A percentile compares a stretch with the other conserved stretches of the same genome.
Evolutionary conservation across 2,888 invertebrate species (phyloP).

Genomic region (Capitulum mitella): DNA sequence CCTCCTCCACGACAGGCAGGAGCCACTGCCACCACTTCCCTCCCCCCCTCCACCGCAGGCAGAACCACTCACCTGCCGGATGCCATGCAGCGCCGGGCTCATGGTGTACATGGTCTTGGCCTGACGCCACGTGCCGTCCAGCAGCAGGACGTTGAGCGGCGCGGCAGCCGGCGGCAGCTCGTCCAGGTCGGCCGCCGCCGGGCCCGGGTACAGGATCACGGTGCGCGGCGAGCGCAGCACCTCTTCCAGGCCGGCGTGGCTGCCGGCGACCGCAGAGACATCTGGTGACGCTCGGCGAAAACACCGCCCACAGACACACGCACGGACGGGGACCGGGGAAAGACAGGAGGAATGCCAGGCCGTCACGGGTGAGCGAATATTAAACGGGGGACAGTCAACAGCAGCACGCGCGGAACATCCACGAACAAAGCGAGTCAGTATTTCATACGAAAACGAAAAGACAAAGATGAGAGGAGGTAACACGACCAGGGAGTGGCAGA

Average conservation of each 20-base stretch:
- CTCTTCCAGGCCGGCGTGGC: constrained; percentile 54
- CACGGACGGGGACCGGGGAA: background rate
- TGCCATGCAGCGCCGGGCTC: constrained; percentile 62
- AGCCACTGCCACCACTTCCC: too few relatives aligned
- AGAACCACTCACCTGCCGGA: constrained; percentile 55
- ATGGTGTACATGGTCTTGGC: constrained; percentile 84
- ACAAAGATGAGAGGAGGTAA: too few relatives aligned
- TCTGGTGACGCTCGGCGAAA: background rate
- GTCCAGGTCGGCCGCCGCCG: constrained; percentile 61
- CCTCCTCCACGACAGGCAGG: too few relatives aligned
- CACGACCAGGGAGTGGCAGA: too few relatives aligned
- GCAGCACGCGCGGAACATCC: too few relatives aligned
- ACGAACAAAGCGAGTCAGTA: too few relatives aligned
- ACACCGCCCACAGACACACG: background rate
- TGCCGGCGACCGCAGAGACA: constrained; percentile 28
- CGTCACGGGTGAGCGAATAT: too few relatives aligned
- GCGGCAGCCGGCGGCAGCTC: constrained; percentile 45
- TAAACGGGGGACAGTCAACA: too few relatives aligned
- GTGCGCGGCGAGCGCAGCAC: constrained; percentile 62
- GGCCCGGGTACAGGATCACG: constrained; percentile 71
- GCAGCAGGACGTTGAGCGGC: constrained; percentile 67
- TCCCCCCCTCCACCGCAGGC: background rate
- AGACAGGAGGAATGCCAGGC: background rate
- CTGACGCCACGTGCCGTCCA: constrained; percentile 95
- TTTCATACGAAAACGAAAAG: too few relatives aligned